A percentile compares a stretch with the other conserved stretches of the same genome.
Conservation (phyloP, 2,888 invertebrate genomes). For the Mythimna pallens region DNA sequence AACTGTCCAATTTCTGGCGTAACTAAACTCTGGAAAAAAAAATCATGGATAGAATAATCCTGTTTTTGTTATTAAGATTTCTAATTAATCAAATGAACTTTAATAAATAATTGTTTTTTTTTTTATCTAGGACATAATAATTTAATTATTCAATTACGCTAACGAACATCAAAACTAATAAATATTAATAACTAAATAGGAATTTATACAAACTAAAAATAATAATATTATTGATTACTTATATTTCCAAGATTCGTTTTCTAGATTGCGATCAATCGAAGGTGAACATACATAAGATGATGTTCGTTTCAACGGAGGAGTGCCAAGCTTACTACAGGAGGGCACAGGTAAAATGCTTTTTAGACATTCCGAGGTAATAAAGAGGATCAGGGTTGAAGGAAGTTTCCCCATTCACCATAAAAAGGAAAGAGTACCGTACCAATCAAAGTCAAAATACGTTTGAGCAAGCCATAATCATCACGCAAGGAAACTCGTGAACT, state of each 20-base stretch:
- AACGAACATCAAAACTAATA: no score
- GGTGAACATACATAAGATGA: conserved; percentile 71
- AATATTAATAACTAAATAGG: no score
- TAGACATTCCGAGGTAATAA: background rate
- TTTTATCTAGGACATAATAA: no score
- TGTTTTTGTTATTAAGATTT: background rate
- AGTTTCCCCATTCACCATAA: background rate
- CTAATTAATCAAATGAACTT: background rate
- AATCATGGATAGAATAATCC: background rate
- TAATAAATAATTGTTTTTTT: background rate
- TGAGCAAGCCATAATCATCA: background rate
- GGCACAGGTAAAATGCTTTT: conserved; percentile 63
- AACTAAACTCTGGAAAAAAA: no score
- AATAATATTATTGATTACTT: no score
- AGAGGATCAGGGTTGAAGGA: background rate
- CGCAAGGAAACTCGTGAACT: no score
- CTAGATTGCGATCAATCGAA: conserved; percentile 71
- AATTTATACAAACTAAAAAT: no score
- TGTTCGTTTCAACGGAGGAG: conserved; percentile 62
- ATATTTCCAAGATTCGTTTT: background rate
- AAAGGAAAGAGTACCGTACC: background rate
- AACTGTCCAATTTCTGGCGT: no score
- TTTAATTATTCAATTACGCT: no score
- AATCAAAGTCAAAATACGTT: background rate
- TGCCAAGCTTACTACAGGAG: conserved; percentile 72